Conservation (phyloP, 2,113 vertebrate species). For the Picathartes gymnocephalus region DNA sequence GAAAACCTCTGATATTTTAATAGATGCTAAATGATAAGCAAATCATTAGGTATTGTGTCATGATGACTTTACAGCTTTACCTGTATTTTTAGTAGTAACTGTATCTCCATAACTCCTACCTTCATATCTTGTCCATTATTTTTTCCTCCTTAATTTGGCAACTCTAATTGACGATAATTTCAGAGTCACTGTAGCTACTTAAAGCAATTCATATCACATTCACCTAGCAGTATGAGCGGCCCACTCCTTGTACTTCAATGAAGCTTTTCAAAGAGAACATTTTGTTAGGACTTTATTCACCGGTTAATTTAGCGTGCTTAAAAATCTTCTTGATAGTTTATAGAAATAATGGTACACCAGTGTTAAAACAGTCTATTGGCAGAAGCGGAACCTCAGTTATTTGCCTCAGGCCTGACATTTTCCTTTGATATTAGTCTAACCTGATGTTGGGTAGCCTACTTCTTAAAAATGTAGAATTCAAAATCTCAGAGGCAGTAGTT, state of each 20-base stretch:
- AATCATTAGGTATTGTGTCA: constrained; percentile 36
- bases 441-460: not conserved
- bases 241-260: constrained; percentile 16
- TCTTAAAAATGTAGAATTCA: not conserved
- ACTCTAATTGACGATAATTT: constrained; percentile 34
- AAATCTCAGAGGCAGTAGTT: not conserved
- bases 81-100: constrained; percentile 58
- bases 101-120: constrained; percentile 12
- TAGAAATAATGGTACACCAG: not conserved
- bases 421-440: not conserved
- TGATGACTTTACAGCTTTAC: constrained; percentile 25
- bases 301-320: not conserved
- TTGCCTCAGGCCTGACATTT: not conserved
- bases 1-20: not conserved
- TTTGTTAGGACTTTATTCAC: constrained; percentile 16
- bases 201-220: constrained; percentile 22
- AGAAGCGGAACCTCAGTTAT: not conserved
- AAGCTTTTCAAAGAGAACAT: constrained; percentile 22
- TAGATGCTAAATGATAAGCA: constrained; percentile 38
- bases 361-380: not conserved
- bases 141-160: constrained; percentile 45
- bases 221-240: not conserved
- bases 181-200: constrained; percentile 27
- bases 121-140: constrained; percentile 46
- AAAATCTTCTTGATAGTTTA: not conserved